A percentile compares a stretch with the other conserved stretches of the same genome.
These are phyloP conservation scores for Sarcophaga carnaria DNA, from an alignment of 2,888 invertebrate species.

Conservation along the genomic window DNA sequence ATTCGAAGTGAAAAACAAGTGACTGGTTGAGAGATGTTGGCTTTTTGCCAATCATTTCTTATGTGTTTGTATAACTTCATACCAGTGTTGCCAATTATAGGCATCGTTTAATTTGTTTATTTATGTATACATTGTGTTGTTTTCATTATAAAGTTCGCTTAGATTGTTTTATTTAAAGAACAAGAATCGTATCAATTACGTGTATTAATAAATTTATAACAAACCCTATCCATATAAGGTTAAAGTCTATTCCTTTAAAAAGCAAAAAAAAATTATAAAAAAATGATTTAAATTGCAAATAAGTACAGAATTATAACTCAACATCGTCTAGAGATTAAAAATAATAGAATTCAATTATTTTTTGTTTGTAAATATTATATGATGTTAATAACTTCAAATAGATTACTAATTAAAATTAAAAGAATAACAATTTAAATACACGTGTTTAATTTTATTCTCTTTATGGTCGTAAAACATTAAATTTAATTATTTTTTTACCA, in stretches of 20 bases:
- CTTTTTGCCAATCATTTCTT: neutral
- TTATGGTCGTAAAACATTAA: neutral
- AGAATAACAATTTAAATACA: neutral
- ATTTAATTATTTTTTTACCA: no score
- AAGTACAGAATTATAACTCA: neutral
- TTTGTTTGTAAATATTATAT: no score
- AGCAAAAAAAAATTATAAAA: constrained; percentile 5
- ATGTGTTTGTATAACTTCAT: constrained; percentile 10
- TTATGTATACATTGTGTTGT: neutral
- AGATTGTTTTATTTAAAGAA: constrained; percentile 9
- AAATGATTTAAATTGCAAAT: neutral
- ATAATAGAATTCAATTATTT: no score
- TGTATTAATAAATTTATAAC: constrained; percentile 36
- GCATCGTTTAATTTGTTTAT: constrained; percentile 14
- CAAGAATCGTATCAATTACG: neutral
- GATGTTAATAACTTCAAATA: no score
- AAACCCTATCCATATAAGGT: constrained; percentile 21
- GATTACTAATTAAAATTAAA: constrained; percentile 14
- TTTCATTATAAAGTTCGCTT: neutral
- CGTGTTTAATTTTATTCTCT: constrained; percentile 17
- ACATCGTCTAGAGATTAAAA: neutral
- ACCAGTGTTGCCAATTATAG: constrained; percentile 53
- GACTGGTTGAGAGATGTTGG: neutral
- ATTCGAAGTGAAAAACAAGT: constrained; percentile 42
- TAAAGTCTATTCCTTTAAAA: no score